phyloP scores from a whole-genome alignment of 64 coral and sea anemone species.

The Stylophora pistillata region DNA sequence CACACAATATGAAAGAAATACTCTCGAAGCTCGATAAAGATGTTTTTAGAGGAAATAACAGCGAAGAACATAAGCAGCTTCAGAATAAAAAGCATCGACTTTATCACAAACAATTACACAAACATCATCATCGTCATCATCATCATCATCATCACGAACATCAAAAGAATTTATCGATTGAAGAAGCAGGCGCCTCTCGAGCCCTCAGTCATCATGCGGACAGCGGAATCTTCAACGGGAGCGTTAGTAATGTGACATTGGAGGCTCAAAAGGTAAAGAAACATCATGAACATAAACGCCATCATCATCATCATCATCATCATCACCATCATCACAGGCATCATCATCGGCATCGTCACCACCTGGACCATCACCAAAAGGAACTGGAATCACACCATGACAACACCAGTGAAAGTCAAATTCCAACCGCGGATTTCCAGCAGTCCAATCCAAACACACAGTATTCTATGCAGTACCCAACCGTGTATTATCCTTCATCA shows the following conservation, averaged over 20 bases:
- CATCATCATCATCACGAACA: not conserved
- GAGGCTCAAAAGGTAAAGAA: not conserved
- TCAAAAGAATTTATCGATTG: not conserved
- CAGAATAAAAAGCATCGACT: not conserved
- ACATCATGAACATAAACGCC: not conserved
- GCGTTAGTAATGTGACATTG: constrained; percentile 13
- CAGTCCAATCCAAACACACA: not conserved
- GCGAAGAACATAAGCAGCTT: not conserved
- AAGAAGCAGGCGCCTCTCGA: not conserved
- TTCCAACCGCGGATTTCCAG: not conserved
- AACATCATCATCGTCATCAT: not conserved
- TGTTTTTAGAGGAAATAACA: constrained; percentile 38
- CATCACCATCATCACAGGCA: not conserved
- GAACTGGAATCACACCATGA: not conserved
- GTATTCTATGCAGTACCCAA: not conserved
- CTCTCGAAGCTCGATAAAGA: constrained; percentile 34
- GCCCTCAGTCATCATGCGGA: constrained; percentile 27
- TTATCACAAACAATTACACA: not conserved
- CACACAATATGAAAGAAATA: constrained; percentile 7
- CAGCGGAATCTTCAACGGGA: constrained; percentile 29
- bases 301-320: not conserved
- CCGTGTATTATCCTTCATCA: not conserved
- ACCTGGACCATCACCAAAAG: not conserved
- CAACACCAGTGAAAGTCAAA: not conserved
- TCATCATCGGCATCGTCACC: not conserved